These are phyloP conservation scores for Loriculus beryllinus DNA, from an alignment of 2,797 vertebrate genomes.

Conservation along the genomic window DNA sequence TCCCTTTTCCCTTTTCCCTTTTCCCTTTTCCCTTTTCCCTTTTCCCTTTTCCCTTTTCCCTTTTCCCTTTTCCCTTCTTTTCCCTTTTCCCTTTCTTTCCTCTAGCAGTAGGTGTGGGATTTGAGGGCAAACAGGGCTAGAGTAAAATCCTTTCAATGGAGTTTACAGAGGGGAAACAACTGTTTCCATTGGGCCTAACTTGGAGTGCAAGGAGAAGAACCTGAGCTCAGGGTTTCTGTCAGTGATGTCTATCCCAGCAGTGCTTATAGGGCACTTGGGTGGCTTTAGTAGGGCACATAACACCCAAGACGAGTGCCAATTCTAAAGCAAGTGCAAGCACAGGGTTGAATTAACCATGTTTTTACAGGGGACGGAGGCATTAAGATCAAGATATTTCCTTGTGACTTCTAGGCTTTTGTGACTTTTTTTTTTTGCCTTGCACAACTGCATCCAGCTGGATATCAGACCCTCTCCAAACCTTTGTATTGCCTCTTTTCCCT, in stretches of 20 bases:
- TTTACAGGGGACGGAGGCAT: background rate
- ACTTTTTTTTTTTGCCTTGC: background rate
- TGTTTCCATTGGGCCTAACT: background rate
- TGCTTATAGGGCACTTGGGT: background rate
- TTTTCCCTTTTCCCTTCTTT: too few relatives aligned
- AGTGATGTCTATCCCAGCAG: background rate
- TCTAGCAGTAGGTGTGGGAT: background rate
- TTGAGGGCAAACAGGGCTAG: background rate
- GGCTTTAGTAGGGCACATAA: rapidly evolving
- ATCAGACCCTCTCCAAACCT: background rate
- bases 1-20: too few relatives aligned
- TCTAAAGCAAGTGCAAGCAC: background rate
- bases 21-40: too few relatives aligned
- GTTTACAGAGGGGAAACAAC: background rate
- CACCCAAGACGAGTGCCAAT: background rate
- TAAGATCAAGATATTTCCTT: background rate
- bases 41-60: too few relatives aligned
- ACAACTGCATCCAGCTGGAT: background rate
- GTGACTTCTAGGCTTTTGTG: background rate
- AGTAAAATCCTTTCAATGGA: rapidly evolving
- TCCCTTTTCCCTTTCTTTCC: background rate
- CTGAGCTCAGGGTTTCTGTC: background rate
- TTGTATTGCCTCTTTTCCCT: background rate
- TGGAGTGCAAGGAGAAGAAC: background rate
- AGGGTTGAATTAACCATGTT: rapidly evolving